Conservation (phyloP, 2,888 invertebrate species). For the Scaptomyza caliginosa region DNA sequence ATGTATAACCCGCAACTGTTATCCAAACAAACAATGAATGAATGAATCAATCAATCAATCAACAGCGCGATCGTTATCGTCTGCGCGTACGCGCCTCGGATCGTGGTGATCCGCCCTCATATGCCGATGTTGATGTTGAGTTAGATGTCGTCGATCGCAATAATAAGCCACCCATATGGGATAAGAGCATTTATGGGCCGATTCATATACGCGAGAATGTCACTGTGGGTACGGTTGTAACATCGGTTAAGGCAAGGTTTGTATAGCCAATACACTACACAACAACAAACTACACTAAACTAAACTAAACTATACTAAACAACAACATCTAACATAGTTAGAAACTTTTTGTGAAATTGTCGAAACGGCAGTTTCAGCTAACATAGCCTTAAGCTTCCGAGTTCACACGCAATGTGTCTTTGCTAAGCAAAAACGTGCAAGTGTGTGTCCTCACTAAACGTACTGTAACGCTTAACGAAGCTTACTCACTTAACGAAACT, state of each 20-base stretch:
- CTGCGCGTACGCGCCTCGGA: slow-evolving; percentile 98
- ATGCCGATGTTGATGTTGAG: slow-evolving; percentile 98
- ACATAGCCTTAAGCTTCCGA: slow-evolving; percentile 44
- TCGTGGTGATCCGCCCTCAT: slow-evolving; percentile 95
- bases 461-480: slow-evolving; percentile 21
- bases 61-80: slow-evolving; percentile 96
- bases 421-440: slow-evolving; percentile 23
- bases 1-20: slow-evolving; percentile 12
- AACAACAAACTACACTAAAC: slow-evolving; percentile 29
- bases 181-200: slow-evolving; percentile 97
- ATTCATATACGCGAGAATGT: slow-evolving; percentile 99
- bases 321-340: slow-evolving; percentile 43
- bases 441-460: slow-evolving; percentile 19
- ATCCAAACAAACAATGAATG: slow-evolving; percentile 20
- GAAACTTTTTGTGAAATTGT: slow-evolving; percentile 30
- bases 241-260: slow-evolving; percentile 99
- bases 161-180: slow-evolving; percentile 99
- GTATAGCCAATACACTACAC: slow-evolving; percentile 86
- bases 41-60: slow-evolving; percentile 53
- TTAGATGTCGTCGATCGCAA: slow-evolving; percentile 99
- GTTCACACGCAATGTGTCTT: slow-evolving; percentile 30
- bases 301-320: slow-evolving; percentile 35
- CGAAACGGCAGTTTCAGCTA: slow-evolving; percentile 57
- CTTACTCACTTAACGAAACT: slow-evolving; percentile 26
- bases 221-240: slow-evolving; percentile 99